Evolutionary conservation across 1,140 invertebrate species (phyloP).

Genomic region (Brachionus rotundiformis): DNA sequence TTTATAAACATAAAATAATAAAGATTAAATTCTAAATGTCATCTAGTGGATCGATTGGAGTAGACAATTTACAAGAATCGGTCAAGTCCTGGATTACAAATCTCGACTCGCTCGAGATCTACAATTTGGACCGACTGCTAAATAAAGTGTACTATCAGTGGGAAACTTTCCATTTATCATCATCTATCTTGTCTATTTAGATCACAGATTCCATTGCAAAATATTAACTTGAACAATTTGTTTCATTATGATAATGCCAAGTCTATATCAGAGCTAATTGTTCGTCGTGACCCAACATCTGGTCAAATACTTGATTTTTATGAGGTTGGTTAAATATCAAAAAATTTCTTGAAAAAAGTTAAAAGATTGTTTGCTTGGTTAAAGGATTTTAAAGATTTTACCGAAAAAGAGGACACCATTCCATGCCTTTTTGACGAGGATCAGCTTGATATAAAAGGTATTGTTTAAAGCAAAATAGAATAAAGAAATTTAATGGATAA

Average conservation of each 20-base stretch:
- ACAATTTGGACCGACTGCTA: constrained; percentile 38
- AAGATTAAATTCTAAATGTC: not conserved
- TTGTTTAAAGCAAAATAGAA: not conserved
- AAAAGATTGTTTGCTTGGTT: too few species aligned
- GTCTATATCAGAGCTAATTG: constrained; percentile 32
- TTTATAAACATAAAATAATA: not conserved
- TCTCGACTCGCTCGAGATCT: constrained; percentile 47
- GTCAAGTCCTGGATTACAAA: constrained; percentile 49
- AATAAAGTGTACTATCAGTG: not conserved
- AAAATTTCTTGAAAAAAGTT: too few species aligned
- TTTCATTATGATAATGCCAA: constrained; percentile 20
- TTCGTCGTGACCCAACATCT: constrained; percentile 24
- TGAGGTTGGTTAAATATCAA: not conserved
- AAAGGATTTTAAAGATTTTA: constrained; percentile 18
- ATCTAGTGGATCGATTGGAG: not conserved
- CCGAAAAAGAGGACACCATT: not conserved
- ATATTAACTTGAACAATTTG: constrained; percentile 48
- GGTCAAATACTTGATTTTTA: constrained; percentile 50
- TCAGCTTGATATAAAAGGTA: not conserved
- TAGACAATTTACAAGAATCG: constrained; percentile 48
- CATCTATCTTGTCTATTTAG: not conserved
- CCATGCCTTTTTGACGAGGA: not conserved
- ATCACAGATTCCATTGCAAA: constrained; percentile 23
- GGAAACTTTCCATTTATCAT: not conserved
- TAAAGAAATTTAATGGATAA: not conserved